Evolutionary conservation across 2,113 vertebrate species (phyloP).

Genomic region (Coturnix japonica): DNA sequence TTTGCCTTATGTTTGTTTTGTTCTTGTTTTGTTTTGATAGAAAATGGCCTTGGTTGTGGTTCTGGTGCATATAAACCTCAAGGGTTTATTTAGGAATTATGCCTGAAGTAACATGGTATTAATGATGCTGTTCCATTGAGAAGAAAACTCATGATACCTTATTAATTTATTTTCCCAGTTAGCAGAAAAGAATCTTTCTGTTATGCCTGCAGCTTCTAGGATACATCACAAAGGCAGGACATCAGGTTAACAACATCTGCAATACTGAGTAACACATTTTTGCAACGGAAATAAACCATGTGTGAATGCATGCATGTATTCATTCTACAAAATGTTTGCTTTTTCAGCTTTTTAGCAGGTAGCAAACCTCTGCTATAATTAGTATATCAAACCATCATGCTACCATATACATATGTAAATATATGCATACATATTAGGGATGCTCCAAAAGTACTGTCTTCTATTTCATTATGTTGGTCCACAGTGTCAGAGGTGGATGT

Average conservation of each 20-base stretch:
- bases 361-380: background rate
- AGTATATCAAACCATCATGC: background rate
- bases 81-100: background rate
- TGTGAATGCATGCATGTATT: background rate
- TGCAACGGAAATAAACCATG: background rate
- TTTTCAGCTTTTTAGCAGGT: background rate
- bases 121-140: background rate
- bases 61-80: background rate
- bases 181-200: background rate
- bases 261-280: background rate
- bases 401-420: background rate
- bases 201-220: background rate
- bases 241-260: background rate
- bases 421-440: too few species aligned
- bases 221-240: background rate
- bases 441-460: too few species aligned
- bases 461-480: too few species aligned
- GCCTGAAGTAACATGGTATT: background rate
- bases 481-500: too few species aligned
- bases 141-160: background rate
- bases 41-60: background rate
- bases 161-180: background rate
- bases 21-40: background rate
- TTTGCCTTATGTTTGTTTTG: constrained; percentile 21
- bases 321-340: fast-evolving